Evolutionary conservation across 2,888 invertebrate genomes (phyloP).

Genomic region (Torymus texanus): DNA sequence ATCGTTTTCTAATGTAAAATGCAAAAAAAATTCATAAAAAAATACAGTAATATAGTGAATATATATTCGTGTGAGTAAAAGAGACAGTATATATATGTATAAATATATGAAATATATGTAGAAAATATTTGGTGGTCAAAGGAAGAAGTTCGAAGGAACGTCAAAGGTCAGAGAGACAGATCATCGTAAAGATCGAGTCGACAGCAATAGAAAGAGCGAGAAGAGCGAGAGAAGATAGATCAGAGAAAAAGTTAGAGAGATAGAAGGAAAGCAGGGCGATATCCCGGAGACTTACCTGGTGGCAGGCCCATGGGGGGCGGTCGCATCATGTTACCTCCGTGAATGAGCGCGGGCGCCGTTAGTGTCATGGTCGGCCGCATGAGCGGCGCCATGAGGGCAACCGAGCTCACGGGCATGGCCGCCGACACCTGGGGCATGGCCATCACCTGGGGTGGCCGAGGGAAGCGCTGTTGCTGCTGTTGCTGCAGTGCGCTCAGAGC

Average conservation of each 20-base stretch:
- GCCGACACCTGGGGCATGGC: conserved; percentile 75
- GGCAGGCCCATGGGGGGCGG: conserved; percentile 81
- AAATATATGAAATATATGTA: conserved; percentile 20
- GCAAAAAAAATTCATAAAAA: conserved; percentile 17
- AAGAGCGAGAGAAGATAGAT: conserved; percentile 14
- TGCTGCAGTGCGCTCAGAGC: conserved; percentile 74
- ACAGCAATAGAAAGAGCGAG: conserved; percentile 1
- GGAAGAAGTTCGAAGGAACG: neutral
- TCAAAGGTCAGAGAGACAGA: conserved; percentile 20
- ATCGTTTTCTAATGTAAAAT: conserved; percentile 5
- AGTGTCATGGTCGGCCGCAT: conserved; percentile 77
- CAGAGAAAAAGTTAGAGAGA: conserved; percentile 29
- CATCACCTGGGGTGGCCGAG: conserved; percentile 75
- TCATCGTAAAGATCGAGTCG: neutral
- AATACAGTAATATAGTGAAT: conserved; percentile 22
- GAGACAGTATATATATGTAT: conserved; percentile 35
- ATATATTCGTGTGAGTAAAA: conserved; percentile 33
- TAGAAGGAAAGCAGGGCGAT: neutral
- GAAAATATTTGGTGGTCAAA: conserved; percentile 11
- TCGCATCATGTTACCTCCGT: conserved; percentile 81
- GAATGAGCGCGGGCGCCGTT: conserved; percentile 77
- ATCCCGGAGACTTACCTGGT: conserved; percentile 78
- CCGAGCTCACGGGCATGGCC: conserved; percentile 75
- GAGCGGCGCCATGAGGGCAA: conserved; percentile 77
- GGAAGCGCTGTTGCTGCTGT: conserved; percentile 76